Evolutionary conservation across 1,140 invertebrate species (phyloP).

Genomic region (Cotesia glomerata): DNA sequence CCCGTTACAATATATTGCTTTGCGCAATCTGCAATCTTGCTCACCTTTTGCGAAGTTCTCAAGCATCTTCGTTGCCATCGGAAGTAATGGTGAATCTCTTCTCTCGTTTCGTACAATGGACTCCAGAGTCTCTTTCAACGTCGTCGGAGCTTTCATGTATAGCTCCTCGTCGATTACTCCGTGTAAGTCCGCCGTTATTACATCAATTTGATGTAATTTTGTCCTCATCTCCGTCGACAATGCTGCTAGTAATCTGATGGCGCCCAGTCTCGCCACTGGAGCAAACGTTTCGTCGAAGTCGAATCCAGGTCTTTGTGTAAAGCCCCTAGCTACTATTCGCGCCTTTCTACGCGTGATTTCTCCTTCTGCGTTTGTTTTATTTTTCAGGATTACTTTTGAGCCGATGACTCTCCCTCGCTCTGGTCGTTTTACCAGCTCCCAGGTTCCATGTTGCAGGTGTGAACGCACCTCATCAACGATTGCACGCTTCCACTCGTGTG

Average conservation of each 20-base stretch:
- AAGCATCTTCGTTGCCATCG: neutral
- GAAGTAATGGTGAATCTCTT: neutral
- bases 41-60: conserved; percentile 5
- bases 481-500: neutral
- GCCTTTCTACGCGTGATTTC: conserved; percentile 27
- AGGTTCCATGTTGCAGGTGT: neutral
- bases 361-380: neutral
- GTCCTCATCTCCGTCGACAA: conserved; percentile 24
- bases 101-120: neutral
- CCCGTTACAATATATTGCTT: too few species aligned
- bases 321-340: conserved; percentile 43
- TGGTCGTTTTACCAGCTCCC: neutral
- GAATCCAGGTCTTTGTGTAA: conserved; percentile 36
- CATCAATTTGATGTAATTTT: conserved; percentile 24
- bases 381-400: neutral
- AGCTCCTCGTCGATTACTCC: conserved; percentile 24
- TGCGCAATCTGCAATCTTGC: conserved; percentile 41
- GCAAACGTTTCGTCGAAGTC: conserved; percentile 44
- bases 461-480: neutral
- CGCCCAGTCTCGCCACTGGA: conserved; percentile 38
- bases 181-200: conserved; percentile 52
- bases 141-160: conserved; percentile 20
- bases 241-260: conserved; percentile 36
- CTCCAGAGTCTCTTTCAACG: neutral
- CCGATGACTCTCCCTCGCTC: neutral